A percentile compares a stretch with the other conserved stretches of the same genome.
Evolutionary conservation across 1,140 invertebrate genomes (phyloP).

Genomic region (Bicyclus anynana): DNA sequence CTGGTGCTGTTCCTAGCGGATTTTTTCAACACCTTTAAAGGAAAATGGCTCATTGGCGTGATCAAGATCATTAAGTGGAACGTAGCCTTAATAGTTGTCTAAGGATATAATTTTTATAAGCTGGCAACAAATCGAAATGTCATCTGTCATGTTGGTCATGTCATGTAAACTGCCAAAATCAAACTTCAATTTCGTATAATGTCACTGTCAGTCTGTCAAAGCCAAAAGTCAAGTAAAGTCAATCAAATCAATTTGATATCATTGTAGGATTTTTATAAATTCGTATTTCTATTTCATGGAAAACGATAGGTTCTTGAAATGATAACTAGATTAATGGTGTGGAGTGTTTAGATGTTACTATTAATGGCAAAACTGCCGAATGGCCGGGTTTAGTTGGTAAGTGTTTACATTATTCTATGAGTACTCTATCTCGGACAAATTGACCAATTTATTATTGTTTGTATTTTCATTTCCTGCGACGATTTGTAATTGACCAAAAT

Average conservation of each 20-base stretch:
- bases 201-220: neutral
- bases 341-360: slow-evolving; percentile 46
- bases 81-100: too few species aligned
- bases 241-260: slow-evolving; percentile 17
- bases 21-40: too few species aligned
- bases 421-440: slow-evolving; percentile 24
- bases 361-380: slow-evolving; percentile 75
- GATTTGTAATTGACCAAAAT: slow-evolving; percentile 52
- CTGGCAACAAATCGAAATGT: too few species aligned
- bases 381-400: slow-evolving; percentile 76
- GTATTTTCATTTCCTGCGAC: slow-evolving; percentile 26
- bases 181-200: neutral
- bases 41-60: too few species aligned
- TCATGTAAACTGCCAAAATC: too few species aligned
- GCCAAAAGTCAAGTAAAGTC: neutral
- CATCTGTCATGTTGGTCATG: too few species aligned
- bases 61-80: too few species aligned
- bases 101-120: too few species aligned
- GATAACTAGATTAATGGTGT: slow-evolving; percentile 43
- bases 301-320: slow-evolving; percentile 38
- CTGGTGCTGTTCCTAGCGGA: too few species aligned
- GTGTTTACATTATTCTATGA: slow-evolving; percentile 25
- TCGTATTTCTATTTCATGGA: slow-evolving; percentile 17
- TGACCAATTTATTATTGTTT: slow-evolving; percentile 31
- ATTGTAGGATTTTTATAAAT: slow-evolving; percentile 10